Evolutionary conservation across 2,797 vertebrate genomes (phyloP).

Genomic region (Tinamus major): DNA sequence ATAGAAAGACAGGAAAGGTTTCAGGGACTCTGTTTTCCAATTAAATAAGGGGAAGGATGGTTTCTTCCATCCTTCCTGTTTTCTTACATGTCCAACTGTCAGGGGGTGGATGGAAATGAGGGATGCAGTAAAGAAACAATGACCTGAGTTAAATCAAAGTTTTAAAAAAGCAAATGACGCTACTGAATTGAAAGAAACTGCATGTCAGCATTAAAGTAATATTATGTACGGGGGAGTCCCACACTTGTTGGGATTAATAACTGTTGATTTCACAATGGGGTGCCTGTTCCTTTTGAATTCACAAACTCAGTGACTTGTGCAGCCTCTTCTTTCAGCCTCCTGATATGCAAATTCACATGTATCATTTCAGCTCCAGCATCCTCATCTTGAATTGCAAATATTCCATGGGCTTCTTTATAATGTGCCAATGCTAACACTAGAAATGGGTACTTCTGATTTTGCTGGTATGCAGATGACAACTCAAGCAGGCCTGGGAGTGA

Average conservation of each 20-base stretch:
- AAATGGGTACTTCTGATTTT: background rate
- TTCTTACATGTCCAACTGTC: background rate
- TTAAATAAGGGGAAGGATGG: background rate
- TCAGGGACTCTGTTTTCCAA: background rate
- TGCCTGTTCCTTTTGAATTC: background rate
- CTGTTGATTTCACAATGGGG: background rate
- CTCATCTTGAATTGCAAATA: background rate
- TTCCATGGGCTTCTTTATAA: background rate
- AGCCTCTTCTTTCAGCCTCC: background rate
- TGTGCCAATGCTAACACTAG: accelerated
- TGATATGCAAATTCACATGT: accelerated
- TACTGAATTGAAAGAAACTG: background rate
- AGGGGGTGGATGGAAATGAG: background rate
- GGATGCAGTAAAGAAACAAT: background rate
- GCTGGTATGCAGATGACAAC: accelerated
- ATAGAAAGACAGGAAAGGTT: background rate
- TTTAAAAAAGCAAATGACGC: background rate
- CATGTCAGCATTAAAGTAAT: background rate
- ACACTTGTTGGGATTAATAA: background rate
- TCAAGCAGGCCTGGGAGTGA: background rate
- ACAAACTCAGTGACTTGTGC: background rate
- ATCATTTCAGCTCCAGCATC: background rate
- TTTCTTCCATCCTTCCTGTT: background rate
- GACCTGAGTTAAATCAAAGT: background rate
- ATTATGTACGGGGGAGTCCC: background rate